phyloP scores from a whole-genome alignment of 2,888 invertebrate genomes.

The Chironomus tentans region DNA sequence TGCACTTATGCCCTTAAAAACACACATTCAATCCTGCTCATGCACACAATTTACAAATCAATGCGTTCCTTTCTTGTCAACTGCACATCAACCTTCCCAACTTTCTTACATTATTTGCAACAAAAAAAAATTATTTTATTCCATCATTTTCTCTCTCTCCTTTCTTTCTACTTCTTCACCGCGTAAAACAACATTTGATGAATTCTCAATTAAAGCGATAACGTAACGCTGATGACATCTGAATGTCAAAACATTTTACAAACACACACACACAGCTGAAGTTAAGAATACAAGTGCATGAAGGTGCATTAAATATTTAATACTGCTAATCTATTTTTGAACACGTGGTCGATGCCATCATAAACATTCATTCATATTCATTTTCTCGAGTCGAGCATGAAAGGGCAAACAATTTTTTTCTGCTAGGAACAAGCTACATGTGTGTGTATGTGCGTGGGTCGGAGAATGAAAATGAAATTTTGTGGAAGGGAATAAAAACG shows the following conservation, averaged over 20 bases:
- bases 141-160: background rate
- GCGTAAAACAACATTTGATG: background rate
- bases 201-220: conserved; percentile 9
- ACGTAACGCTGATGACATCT: background rate
- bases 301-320: background rate
- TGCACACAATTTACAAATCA: no score
- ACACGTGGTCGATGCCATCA: conserved; percentile 17
- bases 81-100: background rate
- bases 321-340: conserved; percentile 1
- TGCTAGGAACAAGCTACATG: background rate
- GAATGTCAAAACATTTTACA: background rate
- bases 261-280: background rate
- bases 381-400: background rate
- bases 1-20: no score
- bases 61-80: background rate
- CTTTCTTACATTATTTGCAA: no score
- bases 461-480: background rate
- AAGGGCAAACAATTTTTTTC: background rate
- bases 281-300: background rate
- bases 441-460: background rate
- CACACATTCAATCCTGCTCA: no score
- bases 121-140: background rate
- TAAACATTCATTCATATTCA: background rate
- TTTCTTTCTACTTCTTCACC: background rate
- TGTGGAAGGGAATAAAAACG: background rate